phyloP scores from a whole-genome alignment of 2,888 invertebrate genomes.

The Pristionchus exspectatus region DNA sequence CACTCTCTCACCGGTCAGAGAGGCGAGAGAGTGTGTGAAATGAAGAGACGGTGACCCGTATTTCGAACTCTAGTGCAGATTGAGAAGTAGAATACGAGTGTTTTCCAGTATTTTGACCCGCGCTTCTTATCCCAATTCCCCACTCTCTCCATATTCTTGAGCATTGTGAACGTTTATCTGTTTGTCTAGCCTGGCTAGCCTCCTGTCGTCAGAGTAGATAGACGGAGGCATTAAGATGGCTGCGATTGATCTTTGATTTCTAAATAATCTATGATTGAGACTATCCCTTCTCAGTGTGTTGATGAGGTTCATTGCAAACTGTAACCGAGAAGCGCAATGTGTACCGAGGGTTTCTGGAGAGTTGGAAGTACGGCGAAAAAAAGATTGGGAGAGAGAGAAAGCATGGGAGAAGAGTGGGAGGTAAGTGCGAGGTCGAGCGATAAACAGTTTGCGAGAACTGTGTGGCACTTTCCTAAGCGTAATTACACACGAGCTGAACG shows the following conservation, averaged over 20 bases:
- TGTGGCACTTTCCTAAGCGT: not conserved
- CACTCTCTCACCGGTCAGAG: too few species aligned
- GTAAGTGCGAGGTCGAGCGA: not conserved
- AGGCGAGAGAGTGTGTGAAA: too few species aligned
- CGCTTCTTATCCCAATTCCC: too few species aligned
- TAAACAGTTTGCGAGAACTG: not conserved
- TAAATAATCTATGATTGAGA: not conserved
- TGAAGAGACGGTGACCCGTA: too few species aligned
- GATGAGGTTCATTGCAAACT: not conserved
- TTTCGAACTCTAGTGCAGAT: too few species aligned
- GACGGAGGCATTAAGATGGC: not conserved
- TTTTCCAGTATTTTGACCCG: too few species aligned
- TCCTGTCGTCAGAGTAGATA: not conserved
- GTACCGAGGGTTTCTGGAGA: not conserved
- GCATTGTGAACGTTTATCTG: conserved; percentile 23
- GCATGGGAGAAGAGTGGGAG: not conserved
- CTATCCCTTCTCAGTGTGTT: not conserved
- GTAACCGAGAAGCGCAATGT: not conserved
- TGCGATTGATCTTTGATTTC: not conserved
- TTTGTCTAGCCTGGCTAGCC: not conserved
- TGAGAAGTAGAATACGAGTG: too few species aligned
- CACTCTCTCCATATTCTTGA: not conserved
- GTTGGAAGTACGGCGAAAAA: not conserved
- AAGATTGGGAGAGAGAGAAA: not conserved
- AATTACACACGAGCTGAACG: not conserved